phyloP scores from a whole-genome alignment of 92 coral and sea anemone species.

The Porites lobata region DNA sequence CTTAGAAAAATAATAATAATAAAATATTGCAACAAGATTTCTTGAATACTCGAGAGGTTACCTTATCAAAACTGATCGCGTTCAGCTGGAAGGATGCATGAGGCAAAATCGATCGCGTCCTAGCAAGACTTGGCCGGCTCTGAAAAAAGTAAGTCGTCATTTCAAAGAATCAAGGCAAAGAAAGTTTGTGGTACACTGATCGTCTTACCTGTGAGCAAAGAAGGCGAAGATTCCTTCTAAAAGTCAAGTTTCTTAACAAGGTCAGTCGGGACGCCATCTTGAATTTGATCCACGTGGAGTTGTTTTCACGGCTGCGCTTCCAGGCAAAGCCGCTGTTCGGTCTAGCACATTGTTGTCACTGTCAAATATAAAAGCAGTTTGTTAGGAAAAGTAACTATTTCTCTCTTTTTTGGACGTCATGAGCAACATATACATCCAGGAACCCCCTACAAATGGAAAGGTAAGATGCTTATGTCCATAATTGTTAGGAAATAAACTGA shows the following conservation, averaged over 20 bases:
- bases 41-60: not conserved
- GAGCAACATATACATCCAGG: slow-evolving; percentile 99
- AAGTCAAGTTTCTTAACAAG: slow-evolving; percentile 44
- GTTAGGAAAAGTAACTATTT: not conserved
- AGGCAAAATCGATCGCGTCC: slow-evolving; percentile 6
- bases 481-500: not conserved
- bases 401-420: slow-evolving; percentile 38
- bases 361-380: too few species aligned
- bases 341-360: not conserved
- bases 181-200: not conserved
- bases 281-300: slow-evolving; percentile 67
- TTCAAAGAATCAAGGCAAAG: not conserved
- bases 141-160: not conserved
- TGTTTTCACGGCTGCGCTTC: slow-evolving; percentile 39
- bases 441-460: slow-evolving; percentile 99
- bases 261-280: slow-evolving; percentile 86
- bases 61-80: slow-evolving; percentile 12
- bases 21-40: not conserved
- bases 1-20: not conserved
- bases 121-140: slow-evolving; percentile 30
- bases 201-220: slow-evolving; percentile 42
- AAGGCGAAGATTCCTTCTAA: slow-evolving; percentile 46
- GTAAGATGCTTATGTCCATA: slow-evolving; percentile 35
- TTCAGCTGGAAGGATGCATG: not conserved
- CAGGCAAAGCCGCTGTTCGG: slow-evolving; percentile 66